Base-by-base conservation (phyloP, 2,113 vertebrate genomes). In the Corythornis cristatus region DNA sequence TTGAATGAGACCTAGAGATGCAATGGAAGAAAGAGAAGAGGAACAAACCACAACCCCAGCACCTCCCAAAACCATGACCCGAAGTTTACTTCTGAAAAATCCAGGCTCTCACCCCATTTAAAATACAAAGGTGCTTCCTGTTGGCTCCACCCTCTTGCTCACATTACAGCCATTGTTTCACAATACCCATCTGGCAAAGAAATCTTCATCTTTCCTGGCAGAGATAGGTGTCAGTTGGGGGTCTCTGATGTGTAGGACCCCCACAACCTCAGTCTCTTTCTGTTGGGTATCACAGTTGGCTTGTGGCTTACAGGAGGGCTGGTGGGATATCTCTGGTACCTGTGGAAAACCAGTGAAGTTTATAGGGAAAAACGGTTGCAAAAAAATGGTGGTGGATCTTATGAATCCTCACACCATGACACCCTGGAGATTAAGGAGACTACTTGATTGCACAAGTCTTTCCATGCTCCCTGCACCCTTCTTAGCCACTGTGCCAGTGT, bases 91-190 rank as follows among this genome's bases (percentile, higher is more conserved):
- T 79, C 37, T 61, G 85, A 73, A 92, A 56, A 91, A 88, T 16
- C 37, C 61, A 76, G 37, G 60, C 56, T 91, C 40, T 84, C 51
- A 79, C 60, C 71, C 58, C 31, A 5, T 35, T 17, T 37, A 71
- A 86, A 60, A 58, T 33, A 54, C 15, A 31, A 4, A 0, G 0
- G 0, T 0, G 8, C 29, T 91, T 93, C 66, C 62, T 82, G 79
- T 42, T 79, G 56, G 79, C 31, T 61, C 82, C 71, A 50, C 71
- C 77, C 64, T 68, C 70, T 61, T 4, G 3, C 31, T 70, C 42
- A 3, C 0, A 1, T 25, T 45, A 46, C 0, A 2, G 42, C 45
- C 2, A 0, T 2, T 3, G 2, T 80, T 80, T 80, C 67, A 58
- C 45, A 92, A 17, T 1, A 76, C 18, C 40, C 5, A 2, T 13